Evolutionary conservation across 23 tunicate species (phyloP), one percentile per base, ranked within the genome.

Genomic region (Botrylloides violaceus): DNA sequence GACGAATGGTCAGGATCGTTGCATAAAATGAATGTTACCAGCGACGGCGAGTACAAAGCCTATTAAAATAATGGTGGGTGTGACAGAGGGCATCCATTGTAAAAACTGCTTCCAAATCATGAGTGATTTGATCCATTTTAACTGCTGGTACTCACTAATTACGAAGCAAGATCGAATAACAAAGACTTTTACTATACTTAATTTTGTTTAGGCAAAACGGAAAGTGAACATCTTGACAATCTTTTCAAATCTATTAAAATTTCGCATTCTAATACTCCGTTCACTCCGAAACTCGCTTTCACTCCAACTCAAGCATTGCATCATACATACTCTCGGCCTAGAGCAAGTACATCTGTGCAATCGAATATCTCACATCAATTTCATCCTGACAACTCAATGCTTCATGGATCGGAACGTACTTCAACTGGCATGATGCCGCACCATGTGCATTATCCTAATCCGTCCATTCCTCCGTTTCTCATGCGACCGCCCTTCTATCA

Each of bases 241-340:
- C 74, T 68, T 39, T 68, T 68, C 74, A 68, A 68, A 68, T 68
- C 74, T 24, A 68, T 68, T 26, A 68, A 68, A 68, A 30, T 68
- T 18, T 22, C 74, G 21, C 56, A 43, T 20, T 33, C 70, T 3
- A 31, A 31, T 31, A 3, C 70, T 7, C 36, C 70, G 7, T 63
- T 63, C 29, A 18, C 28, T 19, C 74, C 56, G 23, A 68, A 43
- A 68, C 74, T 68, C 25, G 74, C 74, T 39, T 68, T 68, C 2
- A 68, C 74, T 6, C 74, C 74, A n/a, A 68, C 74, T 28, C 74
- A 68, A 3, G 21, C 58, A 4, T 31, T 63, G 3, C 36, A 26
- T 19, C 70, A 43, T 15, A 43, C 53, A 9, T 43, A 43, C 53
- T 9, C 53, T 43, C 53, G 15, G n/a, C n/a, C n/a, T n/a, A n/a